phyloP scores from a whole-genome alignment of 2,113 vertebrate species.

The Lucifuga dentata region DNA sequence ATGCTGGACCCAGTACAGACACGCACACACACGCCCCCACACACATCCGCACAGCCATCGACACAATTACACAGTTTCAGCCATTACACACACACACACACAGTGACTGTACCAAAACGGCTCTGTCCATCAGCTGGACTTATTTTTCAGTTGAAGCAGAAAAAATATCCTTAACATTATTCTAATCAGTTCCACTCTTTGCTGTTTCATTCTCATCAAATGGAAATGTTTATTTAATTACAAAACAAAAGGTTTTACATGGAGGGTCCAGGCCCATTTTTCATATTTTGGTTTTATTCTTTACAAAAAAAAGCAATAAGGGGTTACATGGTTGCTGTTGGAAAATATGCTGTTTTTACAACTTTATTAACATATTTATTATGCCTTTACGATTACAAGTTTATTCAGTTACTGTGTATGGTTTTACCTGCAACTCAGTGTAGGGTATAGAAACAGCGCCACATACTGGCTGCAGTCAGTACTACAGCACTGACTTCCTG shows the following conservation, averaged over 20 bases:
- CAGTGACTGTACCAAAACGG: not conserved
- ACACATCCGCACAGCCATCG: not conserved
- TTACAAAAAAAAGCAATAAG: constrained; percentile 36
- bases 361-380: constrained; percentile 48
- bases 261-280: not conserved
- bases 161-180: not conserved
- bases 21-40: constrained; percentile 2
- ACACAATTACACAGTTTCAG: constrained; percentile 9
- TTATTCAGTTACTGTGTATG: constrained; percentile 3
- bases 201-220: not conserved
- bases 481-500: constrained; percentile 1
- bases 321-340: constrained; percentile 29
- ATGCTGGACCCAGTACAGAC: constrained; percentile 7
- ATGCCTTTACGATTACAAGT: not conserved
- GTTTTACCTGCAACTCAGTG: constrained; percentile 13
- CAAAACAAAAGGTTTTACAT: constrained; percentile 3
- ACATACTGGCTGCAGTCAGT: constrained; percentile 22
- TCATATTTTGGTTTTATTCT: constrained; percentile 13
- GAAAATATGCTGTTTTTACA: constrained; percentile 16
- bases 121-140: not conserved
- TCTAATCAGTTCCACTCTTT: not conserved
- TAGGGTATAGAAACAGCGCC: not conserved
- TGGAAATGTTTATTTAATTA: not conserved
- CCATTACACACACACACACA: not conserved
- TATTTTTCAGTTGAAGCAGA: constrained; percentile 4